Evolutionary conservation across 2,888 invertebrate genomes (phyloP), one percentile per base, ranked within the genome.

Genomic region (Lagria hirta): DNA sequence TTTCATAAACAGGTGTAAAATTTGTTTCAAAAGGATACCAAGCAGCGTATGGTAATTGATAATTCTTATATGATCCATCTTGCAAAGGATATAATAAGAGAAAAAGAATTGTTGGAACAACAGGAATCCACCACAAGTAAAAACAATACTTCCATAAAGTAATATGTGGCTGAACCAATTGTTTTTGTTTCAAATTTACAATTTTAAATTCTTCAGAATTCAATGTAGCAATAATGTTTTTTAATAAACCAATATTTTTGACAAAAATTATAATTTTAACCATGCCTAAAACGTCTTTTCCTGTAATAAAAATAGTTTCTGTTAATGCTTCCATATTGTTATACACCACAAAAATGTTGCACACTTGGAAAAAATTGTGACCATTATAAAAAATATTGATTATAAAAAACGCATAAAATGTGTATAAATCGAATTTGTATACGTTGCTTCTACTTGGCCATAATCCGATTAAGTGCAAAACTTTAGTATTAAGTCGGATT

Each of bases 21-120:
- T 34, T 22, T 3, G 40, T 21, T 8, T 54, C 27, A 8, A 51
- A 46, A 3, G 57, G 57, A 38, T 49, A 57, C 57, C 55, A 55
- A 4, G 52, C 38, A 13, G 14, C 13, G 17, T 41, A 26, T 10
- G 46, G 45, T 22, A 51, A 18, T 11, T 29, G 22, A 3, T 24
- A 21, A 7, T 33, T 23, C 24, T 34, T 7, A n/a, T 29, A 10
- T 21, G 16, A 22, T 43, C 35, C 17, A n/a, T n/a, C n/a, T n/a
- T n/a, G n/a, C n/a, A n/a, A n/a, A 53, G 32, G 3, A 51, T n/a
- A 15, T 54, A 48, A 10, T 5, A 30, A 8, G 13, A 51, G 13
- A 4, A 35, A 18, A 6, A 34, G 27, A 4, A 15, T 7, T 2
- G 35, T 26, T 2, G 44, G n/a, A 5, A 40, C 6, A 10, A 34